Conservation (phyloP, 2,113 vertebrate genomes). For the Alethe diademata region DNA sequence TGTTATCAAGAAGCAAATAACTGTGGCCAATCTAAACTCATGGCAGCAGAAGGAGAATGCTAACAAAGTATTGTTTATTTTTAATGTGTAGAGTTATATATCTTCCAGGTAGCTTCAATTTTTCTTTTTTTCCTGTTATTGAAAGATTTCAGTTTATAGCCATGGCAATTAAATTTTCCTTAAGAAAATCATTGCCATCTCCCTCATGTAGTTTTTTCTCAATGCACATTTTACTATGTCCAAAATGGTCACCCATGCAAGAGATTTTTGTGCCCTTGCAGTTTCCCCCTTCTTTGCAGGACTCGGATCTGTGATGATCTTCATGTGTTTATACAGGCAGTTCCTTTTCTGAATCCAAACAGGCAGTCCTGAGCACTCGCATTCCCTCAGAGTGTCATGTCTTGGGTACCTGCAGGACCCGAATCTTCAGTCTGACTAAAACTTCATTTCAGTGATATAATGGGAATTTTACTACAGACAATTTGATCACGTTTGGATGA, state of each 20-base stretch:
- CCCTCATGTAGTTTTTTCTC: neutral
- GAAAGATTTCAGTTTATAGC: neutral
- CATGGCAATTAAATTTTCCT: neutral
- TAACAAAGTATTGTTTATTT: neutral
- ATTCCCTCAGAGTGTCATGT: neutral
- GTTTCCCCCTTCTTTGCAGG: neutral
- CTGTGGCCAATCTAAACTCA: neutral
- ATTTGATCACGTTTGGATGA: neutral
- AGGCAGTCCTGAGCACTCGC: neutral
- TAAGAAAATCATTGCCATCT: neutral
- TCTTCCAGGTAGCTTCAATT: neutral
- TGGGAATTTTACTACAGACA: accelerated
- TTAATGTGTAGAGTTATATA: neutral
- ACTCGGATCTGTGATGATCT: neutral
- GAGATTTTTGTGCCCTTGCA: neutral
- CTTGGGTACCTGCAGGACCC: neutral
- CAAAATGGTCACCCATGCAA: neutral
- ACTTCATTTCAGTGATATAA: neutral
- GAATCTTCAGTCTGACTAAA: neutral
- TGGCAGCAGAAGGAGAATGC: neutral
- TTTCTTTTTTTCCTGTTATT: neutral
- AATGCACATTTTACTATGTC: accelerated
- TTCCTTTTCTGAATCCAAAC: neutral
- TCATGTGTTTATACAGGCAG: neutral
- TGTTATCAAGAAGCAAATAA: neutral